A percentile compares a stretch with the other conserved stretches of the same genome.
These are phyloP conservation scores for Gopherus flavomarginatus DNA, from an alignment of 2,113 vertebrate species.

Conservation along the genomic window DNA sequence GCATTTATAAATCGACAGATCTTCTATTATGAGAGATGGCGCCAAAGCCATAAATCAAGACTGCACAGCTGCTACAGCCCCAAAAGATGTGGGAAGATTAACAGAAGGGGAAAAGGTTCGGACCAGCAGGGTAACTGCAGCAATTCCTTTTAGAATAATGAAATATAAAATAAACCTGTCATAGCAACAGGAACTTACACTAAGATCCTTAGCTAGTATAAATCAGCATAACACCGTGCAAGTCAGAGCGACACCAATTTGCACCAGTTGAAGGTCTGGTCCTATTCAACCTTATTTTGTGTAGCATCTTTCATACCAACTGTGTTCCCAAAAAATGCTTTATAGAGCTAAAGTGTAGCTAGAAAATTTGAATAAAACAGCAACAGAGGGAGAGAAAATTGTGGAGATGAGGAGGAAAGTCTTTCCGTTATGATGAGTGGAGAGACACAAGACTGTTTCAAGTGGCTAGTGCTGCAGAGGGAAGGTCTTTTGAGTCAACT, in stretches of 20 bases:
- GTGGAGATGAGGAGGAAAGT: neutral
- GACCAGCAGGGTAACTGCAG: constrained; percentile 71
- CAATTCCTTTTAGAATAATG: neutral
- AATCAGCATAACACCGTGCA: neutral
- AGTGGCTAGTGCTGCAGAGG: neutral
- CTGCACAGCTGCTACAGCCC: neutral
- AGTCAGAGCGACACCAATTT: neutral
- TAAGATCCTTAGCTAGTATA: neutral
- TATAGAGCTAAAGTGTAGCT: neutral
- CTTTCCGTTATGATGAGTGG: neutral
- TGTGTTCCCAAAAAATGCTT: neutral
- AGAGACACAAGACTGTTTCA: neutral
- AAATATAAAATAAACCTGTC: neutral
- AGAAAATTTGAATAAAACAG: neutral
- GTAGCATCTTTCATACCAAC: neutral
- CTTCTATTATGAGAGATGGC: neutral
- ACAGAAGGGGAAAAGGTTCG: constrained; percentile 7
- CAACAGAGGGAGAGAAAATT: neutral
- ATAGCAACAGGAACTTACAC: accelerated
- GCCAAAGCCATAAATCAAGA: neutral
- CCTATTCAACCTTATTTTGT: neutral
- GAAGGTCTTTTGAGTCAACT: neutral
- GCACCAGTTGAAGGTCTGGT: neutral
- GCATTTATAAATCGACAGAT: constrained; percentile 24
- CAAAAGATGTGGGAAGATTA: neutral